Conservation (phyloP, 92 coral and sea anemone genomes). For the Heliopora coerulea region DNA sequence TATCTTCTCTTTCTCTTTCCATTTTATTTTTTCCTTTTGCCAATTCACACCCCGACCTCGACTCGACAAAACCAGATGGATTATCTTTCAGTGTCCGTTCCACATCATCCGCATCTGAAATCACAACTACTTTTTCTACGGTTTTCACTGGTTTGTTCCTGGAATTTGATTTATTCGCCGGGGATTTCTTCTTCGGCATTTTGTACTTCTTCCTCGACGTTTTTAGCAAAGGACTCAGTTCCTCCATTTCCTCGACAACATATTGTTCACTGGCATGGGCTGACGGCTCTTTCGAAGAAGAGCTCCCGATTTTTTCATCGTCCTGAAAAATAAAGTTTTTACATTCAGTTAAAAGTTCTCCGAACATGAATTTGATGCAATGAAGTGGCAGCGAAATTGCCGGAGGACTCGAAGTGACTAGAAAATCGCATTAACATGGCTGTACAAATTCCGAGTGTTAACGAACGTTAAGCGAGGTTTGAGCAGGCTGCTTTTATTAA, state of each 20-base stretch:
- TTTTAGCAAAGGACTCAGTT: not conserved
- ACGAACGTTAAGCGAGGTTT: too few relatives aligned
- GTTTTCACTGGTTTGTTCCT: not conserved
- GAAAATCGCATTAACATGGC: too few relatives aligned
- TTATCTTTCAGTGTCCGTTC: not conserved
- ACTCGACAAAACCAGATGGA: not conserved
- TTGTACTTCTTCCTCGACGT: constrained; percentile 34
- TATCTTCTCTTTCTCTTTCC: constrained; percentile 21
- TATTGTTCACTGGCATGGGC: not conserved
- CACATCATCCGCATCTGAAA: not conserved
- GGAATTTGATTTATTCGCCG: not conserved
- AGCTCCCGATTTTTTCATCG: not conserved
- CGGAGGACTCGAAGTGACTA: too few relatives aligned
- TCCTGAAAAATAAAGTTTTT: constrained; percentile 15
- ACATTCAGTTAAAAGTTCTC: too few relatives aligned
- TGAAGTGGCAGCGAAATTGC: too few relatives aligned
- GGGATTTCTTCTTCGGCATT: constrained; percentile 3
- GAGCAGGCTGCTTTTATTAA: too few relatives aligned
- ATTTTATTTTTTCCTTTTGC: constrained; percentile 20
- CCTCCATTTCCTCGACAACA: constrained; percentile 10
- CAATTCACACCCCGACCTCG: not conserved
- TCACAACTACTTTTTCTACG: not conserved
- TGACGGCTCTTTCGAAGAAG: not conserved
- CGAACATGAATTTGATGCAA: too few relatives aligned
- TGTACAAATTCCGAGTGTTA: too few relatives aligned